phyloP scores from a whole-genome alignment of 2,113 vertebrate genomes.

The Calonectris borealis region DNA sequence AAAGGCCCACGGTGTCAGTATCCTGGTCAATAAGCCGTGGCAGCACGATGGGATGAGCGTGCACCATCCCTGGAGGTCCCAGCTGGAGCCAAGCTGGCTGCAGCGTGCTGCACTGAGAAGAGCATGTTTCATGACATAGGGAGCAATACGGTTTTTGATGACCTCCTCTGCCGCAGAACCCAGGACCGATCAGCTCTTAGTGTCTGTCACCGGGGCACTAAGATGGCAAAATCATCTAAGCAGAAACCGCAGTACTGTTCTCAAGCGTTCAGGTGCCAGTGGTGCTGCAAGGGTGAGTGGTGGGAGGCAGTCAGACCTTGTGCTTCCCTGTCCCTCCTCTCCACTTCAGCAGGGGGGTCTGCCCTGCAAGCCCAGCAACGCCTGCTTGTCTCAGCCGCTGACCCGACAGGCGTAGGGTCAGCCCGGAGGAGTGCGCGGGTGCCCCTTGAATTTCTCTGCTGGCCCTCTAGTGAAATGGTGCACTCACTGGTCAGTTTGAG shows the following conservation, averaged over 20 bases:
- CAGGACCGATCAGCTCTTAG: neutral
- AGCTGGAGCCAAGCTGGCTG: neutral
- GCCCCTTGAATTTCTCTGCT: neutral
- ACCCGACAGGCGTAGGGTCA: neutral
- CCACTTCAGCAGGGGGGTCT: fast-evolving
- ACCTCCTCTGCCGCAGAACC: neutral
- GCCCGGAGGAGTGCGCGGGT: fast-evolving
- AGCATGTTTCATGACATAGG: fast-evolving
- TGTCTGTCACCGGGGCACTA: neutral
- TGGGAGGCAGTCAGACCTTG: neutral
- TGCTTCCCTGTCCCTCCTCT: neutral
- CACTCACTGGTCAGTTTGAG: neutral
- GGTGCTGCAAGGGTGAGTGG: neutral
- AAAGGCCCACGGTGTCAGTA: neutral
- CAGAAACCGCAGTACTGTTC: neutral
- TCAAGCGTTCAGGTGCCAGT: fast-evolving
- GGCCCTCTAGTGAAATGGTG: neutral
- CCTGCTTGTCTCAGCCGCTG: neutral
- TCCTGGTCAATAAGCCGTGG: neutral
- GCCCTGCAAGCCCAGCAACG: neutral
- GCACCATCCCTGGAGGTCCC: neutral
- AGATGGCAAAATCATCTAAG: neutral
- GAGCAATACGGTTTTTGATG: neutral
- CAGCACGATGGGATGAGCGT: neutral
- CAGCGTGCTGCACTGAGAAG: neutral